phyloP scores from a whole-genome alignment of 2,888 invertebrate species.

The Patella caerulea region DNA sequence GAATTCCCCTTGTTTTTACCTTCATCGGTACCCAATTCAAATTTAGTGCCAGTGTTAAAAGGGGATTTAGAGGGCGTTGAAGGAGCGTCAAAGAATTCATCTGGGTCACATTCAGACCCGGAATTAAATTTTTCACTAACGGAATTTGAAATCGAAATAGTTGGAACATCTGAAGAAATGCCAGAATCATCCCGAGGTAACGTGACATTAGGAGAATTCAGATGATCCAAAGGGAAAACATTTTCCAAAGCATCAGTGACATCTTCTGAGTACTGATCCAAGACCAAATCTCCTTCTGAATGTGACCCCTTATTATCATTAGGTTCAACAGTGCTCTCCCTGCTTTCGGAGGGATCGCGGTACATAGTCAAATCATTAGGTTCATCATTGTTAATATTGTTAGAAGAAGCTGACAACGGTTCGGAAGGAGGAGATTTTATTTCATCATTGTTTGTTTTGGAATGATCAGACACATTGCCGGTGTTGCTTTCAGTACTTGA shows the following conservation, averaged over 20 bases:
- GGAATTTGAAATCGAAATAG: too few relatives aligned
- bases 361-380: not conserved
- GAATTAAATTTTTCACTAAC: not conserved
- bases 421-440: too few relatives aligned
- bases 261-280: conserved; percentile 4
- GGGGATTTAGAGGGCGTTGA: not conserved
- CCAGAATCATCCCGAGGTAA: too few relatives aligned
- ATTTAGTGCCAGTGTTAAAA: not conserved
- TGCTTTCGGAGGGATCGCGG: not conserved
- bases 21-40: not conserved
- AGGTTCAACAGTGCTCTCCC: conserved; percentile 1
- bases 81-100: not conserved
- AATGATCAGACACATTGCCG: not conserved
- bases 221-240: not conserved
- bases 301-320: not conserved
- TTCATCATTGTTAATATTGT: too few relatives aligned
- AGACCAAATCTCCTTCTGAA: not conserved
- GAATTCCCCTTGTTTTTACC: not conserved
- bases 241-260: conserved; percentile 5
- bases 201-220: not conserved
- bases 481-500: not conserved
- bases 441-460: not conserved
- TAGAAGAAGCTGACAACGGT: too few relatives aligned
- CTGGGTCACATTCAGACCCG: not conserved
- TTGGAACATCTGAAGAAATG: too few relatives aligned